A percentile compares a stretch with the other conserved stretches of the same genome.
These are phyloP conservation scores for Ceyx cyanopectus DNA, from an alignment of 2,113 vertebrate genomes.

Conservation along the genomic window DNA sequence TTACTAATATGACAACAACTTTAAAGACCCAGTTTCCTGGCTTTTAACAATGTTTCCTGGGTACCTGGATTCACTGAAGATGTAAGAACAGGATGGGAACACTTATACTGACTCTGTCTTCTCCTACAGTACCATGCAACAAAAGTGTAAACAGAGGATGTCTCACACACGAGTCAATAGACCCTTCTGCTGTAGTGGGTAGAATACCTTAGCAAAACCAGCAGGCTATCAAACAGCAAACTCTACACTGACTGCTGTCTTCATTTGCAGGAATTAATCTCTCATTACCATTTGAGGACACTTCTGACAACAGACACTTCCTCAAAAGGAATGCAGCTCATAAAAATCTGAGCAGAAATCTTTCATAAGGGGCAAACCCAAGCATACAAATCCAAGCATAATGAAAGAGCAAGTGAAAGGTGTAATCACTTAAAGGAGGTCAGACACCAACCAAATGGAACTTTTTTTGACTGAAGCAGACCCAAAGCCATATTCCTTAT, in stretches of 20 bases:
- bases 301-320: not conserved
- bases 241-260: not conserved
- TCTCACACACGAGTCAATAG: not conserved
- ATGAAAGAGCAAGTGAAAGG: not conserved
- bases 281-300: not conserved
- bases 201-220: not conserved
- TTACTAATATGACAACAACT: not conserved
- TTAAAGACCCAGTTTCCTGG: not conserved
- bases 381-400: not conserved
- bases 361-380: not conserved
- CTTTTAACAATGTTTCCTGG: not conserved
- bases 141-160: not conserved
- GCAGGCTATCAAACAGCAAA: not conserved
- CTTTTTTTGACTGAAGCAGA: not conserved
- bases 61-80: not conserved
- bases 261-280: not conserved
- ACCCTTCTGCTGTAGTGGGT: not conserved
- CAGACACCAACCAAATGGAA: not conserved
- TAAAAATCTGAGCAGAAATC: not conserved
- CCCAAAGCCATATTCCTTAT: accelerated
- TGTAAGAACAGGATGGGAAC: not conserved
- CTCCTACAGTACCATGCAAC: not conserved
- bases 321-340: not conserved
- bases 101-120: not conserved
- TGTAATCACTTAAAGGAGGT: not conserved